Base-by-base conservation (phyloP, 1,140 invertebrate species). In the Drosophila sproati region DNA sequence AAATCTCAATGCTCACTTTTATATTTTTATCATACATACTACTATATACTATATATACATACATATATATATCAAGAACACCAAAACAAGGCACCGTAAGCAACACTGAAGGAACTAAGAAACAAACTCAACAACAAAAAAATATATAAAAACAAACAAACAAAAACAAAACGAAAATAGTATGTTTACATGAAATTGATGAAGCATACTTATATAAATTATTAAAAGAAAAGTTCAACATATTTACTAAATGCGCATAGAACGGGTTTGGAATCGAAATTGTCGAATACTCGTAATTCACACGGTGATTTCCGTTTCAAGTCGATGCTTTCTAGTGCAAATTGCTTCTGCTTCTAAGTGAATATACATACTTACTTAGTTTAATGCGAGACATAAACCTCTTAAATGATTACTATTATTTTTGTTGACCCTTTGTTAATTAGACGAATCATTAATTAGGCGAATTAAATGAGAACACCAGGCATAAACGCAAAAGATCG, bases 1-100 rank as follows among this genome's bases (percentile, higher is more conserved):
- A 83, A 85, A 78, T 70, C 57, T 80, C 69, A 87, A 87, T 88
- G 80, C 83, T 88, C 85, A 88, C 83, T 88, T 88, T 83, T 83
- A 83, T 88, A 89, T 86, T 86, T 86, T 86, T 88, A 88, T 86
- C 82, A 86, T 86, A 88, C 82, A 73, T 83, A 77, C 66, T 50
- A 52, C 35, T 41, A 41, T 41, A 66, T 80, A 76, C 60, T 31
- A 51, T 51, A 62, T 43, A 63, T 35, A 64, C 28, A 39, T 54
- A 39, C 43, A 39, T 35, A 55, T 64, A 51, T 71, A 78, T 77
- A 82, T 86, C 78, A 67, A 82, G 50, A 67, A 57, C 62, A 74
- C 66, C 52, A 57, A 64, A 63, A 77, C 48, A 51, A 87, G 82
- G 83, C 83, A 87, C 83, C 82, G 71, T 87, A 87, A 51, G 68